phyloP scores from a whole-genome alignment of 2,888 invertebrate species.

The Psylliodes chrysocephalus region DNA sequence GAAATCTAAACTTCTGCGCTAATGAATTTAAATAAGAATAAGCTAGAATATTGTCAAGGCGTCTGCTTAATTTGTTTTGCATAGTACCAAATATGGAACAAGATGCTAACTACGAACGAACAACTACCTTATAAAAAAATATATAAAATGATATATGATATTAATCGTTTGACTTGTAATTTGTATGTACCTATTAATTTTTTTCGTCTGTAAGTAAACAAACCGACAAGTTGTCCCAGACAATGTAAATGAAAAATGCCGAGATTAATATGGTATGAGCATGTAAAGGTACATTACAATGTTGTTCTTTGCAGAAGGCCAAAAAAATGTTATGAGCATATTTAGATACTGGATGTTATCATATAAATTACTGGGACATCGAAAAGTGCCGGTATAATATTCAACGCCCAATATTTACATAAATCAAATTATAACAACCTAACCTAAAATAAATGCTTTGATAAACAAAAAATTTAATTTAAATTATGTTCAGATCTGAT shows the following conservation, averaged over 20 bases:
- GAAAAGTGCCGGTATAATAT: too few species aligned
- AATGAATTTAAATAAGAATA: slow-evolving; percentile 2
- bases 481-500: too few species aligned
- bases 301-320: neutral
- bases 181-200: slow-evolving; percentile 30
- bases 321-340: neutral
- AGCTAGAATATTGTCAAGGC: slow-evolving; percentile 36
- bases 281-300: slow-evolving; percentile 28
- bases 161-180: slow-evolving; percentile 32
- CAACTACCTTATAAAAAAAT: slow-evolving; percentile 20
- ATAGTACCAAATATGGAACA: slow-evolving; percentile 42
- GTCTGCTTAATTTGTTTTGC: slow-evolving; percentile 41
- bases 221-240: slow-evolving; percentile 36
- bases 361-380: neutral
- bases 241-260: slow-evolving; percentile 34
- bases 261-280: slow-evolving; percentile 34
- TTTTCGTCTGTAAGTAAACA: slow-evolving; percentile 27
- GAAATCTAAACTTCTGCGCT: neutral
- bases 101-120: slow-evolving; percentile 30
- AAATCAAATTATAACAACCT: too few species aligned
- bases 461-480: too few species aligned
- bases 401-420: too few species aligned
- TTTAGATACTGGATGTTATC: slow-evolving; percentile 7
- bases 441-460: too few species aligned
- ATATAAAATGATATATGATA: slow-evolving; percentile 34